A percentile compares a stretch with the other conserved stretches of the same genome.
Evolutionary conservation across 2,888 invertebrate species (phyloP).

Genomic region (Hyposoter dolosus): DNA sequence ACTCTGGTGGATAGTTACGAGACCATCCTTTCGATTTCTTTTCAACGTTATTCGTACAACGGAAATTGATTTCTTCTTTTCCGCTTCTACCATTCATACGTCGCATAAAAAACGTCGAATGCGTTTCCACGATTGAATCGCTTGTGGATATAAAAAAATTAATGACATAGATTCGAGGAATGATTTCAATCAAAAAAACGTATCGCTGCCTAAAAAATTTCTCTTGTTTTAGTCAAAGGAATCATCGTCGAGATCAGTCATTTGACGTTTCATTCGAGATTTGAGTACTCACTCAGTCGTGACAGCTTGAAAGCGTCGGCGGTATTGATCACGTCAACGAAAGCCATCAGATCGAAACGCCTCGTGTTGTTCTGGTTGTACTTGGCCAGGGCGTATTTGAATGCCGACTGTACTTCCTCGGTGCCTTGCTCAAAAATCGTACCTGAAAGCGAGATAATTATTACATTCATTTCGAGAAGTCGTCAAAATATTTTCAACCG

Average conservation of each 20-base stretch:
- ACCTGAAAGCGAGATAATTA: conserved; percentile 87
- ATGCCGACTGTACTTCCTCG: conserved; percentile 96
- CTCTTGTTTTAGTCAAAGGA: background rate
- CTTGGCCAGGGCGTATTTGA: conserved; percentile 94
- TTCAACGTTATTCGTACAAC: conserved; percentile 43
- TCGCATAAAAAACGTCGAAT: background rate
- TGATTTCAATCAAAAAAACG: background rate
- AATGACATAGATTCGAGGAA: background rate
- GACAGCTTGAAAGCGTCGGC: conserved; percentile 97
- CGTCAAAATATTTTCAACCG: background rate
- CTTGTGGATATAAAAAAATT: background rate
- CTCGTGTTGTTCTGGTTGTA: conserved; percentile 94
- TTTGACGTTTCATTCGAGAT: background rate
- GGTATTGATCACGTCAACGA: conserved; percentile 96
- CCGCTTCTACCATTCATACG: conserved; percentile 8
- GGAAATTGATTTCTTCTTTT: conserved; percentile 54
- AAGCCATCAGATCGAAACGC: conserved; percentile 94
- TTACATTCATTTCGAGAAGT: background rate
- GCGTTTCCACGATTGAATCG: background rate
- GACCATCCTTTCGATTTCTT: conserved; percentile 35
- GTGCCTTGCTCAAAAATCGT: conserved; percentile 97
- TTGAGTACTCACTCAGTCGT: conserved; percentile 92
- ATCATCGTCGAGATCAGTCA: background rate
- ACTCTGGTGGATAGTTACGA: conserved; percentile 27
- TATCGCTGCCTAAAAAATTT: background rate